Evolutionary conservation across 2,888 invertebrate genomes (phyloP).

Genomic region (Gastracanthus pulcherrimus): DNA sequence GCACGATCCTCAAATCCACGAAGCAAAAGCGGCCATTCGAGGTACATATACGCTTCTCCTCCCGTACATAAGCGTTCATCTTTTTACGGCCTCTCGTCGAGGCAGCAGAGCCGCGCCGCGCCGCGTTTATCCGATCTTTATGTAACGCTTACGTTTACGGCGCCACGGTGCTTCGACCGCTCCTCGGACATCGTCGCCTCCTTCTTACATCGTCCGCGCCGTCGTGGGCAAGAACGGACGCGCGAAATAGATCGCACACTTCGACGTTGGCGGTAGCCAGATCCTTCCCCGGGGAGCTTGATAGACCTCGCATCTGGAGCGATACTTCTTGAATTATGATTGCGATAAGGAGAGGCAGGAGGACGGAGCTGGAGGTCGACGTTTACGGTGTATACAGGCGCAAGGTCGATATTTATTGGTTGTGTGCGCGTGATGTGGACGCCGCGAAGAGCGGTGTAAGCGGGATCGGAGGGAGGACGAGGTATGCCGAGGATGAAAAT

Average conservation of each 20-base stretch:
- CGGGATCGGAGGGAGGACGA: neutral
- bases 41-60: neutral
- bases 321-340: conserved; percentile 47
- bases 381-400: conserved; percentile 5
- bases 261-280: neutral
- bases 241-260: neutral
- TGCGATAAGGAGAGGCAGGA: conserved; percentile 32
- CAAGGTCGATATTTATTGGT: conserved; percentile 27
- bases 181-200: neutral
- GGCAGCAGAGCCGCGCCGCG: neutral
- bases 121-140: conserved; percentile 33
- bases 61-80: neutral
- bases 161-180: neutral
- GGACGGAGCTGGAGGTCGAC: neutral
- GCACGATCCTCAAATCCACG: neutral
- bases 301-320: conserved; percentile 32
- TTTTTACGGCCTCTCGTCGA: neutral
- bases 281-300: conserved; percentile 15
- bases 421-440: neutral
- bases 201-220: neutral
- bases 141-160: conserved; percentile 25
- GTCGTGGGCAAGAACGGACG: neutral
- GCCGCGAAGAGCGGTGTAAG: neutral
- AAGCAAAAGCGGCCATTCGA: neutral
- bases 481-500: neutral